Conservation (phyloP, 2,888 invertebrate genomes). For the Aproaerema taeniolella region DNA sequence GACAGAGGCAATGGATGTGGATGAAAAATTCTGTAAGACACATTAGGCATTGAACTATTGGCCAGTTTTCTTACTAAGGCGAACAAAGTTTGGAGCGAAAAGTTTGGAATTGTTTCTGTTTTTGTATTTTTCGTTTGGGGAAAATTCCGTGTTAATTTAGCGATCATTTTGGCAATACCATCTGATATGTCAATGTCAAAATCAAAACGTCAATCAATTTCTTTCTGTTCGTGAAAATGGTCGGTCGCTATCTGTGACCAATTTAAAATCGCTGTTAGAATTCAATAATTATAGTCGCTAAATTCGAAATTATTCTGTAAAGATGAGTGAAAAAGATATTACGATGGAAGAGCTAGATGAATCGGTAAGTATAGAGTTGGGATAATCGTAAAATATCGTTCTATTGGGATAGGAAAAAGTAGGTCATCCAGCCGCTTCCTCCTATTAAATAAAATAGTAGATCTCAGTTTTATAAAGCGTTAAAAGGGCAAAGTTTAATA, state of each 20-base stretch:
- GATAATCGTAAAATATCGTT: neutral
- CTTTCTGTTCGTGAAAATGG: conserved; percentile 16
- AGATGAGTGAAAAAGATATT: conserved; percentile 61
- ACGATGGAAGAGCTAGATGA: conserved; percentile 65
- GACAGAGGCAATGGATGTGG: too few relatives aligned
- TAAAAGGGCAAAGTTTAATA: conserved; percentile 7
- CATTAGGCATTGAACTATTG: too few relatives aligned
- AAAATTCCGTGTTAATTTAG: neutral
- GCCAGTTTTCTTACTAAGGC: too few relatives aligned
- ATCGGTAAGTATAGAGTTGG: conserved; percentile 42
- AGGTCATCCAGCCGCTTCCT: conserved; percentile 52
- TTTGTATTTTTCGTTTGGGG: too few relatives aligned
- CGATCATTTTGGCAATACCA: neutral
- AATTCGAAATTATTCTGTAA: conserved; percentile 29
- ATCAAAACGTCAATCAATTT: conserved; percentile 13
- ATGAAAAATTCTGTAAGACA: too few relatives aligned
- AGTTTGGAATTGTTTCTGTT: too few relatives aligned
- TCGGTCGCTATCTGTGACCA: neutral
- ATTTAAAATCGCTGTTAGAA: too few relatives aligned
- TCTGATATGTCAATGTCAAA: too few relatives aligned
- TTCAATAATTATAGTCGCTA: too few relatives aligned
- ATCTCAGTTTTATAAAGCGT: conserved; percentile 16
- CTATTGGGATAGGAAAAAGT: conserved; percentile 22
- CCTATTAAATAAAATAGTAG: conserved; percentile 30
- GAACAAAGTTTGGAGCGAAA: too few relatives aligned